A percentile compares a stretch with the other conserved stretches of the same genome.
Conservation (phyloP, 2,797 vertebrate species). For the Helarctos malayanus region DNA sequence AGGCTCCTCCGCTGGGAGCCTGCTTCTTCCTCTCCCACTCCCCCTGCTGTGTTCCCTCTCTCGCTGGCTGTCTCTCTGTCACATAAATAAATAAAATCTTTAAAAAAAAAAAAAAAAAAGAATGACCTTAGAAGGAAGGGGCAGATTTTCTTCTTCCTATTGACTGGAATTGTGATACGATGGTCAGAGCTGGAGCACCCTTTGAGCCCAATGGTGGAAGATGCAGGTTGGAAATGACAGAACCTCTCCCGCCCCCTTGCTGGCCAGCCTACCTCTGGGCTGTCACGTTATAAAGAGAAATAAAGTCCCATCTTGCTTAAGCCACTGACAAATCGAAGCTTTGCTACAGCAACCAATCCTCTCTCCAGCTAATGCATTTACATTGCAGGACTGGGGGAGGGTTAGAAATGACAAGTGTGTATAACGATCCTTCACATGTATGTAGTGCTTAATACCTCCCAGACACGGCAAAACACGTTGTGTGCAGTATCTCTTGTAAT, state of each 20-base stretch:
- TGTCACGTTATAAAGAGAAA: background rate
- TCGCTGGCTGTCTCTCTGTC: no score
- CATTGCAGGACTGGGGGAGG: background rate
- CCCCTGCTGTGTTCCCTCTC: no score
- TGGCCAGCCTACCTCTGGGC: background rate
- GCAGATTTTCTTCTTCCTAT: background rate
- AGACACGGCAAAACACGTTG: background rate
- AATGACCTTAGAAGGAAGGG: background rate
- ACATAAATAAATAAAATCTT: no score
- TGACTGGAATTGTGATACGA: background rate
- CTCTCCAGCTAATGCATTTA: background rate
- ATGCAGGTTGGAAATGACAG: background rate
- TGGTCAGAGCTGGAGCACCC: background rate
- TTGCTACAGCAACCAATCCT: background rate
- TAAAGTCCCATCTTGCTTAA: slow-evolving; percentile 1
- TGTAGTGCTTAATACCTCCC: background rate
- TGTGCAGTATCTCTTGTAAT: background rate
- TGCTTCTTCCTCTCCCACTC: no score
- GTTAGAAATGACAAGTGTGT: background rate
- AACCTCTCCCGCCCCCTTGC: background rate
- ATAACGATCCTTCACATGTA: background rate
- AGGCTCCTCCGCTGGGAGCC: no score
- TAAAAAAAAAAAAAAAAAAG: no score
- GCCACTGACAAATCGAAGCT: background rate
- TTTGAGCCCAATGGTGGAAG: background rate